phyloP scores from a whole-genome alignment of 2,113 vertebrate species.

The Myotis yumanensis region DNA sequence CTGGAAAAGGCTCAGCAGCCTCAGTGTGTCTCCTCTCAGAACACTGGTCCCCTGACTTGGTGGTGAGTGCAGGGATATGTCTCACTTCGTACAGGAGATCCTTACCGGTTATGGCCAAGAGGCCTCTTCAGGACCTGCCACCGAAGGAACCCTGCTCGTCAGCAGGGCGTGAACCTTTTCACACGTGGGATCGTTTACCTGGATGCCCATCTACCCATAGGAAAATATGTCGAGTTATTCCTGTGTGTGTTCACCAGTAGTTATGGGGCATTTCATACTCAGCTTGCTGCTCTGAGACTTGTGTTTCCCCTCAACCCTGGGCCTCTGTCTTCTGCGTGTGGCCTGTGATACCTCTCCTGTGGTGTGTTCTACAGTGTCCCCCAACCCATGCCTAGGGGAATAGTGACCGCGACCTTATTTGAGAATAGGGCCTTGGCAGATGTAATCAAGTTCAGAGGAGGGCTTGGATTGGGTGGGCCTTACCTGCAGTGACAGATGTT shows the following conservation, averaged over 20 bases:
- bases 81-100: accelerated
- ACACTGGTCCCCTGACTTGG: too few species aligned
- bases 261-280: accelerated
- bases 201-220: too few species aligned
- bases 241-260: too few species aligned
- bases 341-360: too few species aligned
- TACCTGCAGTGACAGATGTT: background rate
- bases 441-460: too few species aligned
- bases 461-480: background rate
- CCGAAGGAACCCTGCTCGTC: background rate
- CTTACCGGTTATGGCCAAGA: accelerated
- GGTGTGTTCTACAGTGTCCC: too few species aligned
- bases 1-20: accelerated
- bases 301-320: accelerated
- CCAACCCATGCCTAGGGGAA: background rate
- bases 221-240: too few species aligned
- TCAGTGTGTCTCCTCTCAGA: background rate
- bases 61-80: accelerated
- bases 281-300: background rate
- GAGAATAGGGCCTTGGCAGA: background rate
- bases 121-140: background rate
- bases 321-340: background rate
- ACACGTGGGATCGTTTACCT: background rate
- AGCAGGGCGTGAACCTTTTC: background rate
- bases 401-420: too few species aligned